These are phyloP conservation scores for Troides helena DNA, from an alignment of 2,888 invertebrate species.

Conservation along the genomic window DNA sequence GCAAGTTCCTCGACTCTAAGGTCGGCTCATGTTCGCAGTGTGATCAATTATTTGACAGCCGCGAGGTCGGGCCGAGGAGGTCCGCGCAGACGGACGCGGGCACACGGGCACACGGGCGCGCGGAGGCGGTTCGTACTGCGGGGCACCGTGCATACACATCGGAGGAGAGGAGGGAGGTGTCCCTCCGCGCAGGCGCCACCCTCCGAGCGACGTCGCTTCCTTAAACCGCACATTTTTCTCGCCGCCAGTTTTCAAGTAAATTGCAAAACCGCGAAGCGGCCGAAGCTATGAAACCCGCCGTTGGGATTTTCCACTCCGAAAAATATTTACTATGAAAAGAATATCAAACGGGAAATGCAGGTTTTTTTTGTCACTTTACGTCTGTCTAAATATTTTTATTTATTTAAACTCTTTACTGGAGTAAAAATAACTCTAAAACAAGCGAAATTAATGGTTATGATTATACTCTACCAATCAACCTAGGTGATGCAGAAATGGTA, in stretches of 20 bases:
- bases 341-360: constrained; percentile 5
- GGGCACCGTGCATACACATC: constrained; percentile 46
- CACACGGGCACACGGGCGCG: constrained; percentile 45
- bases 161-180: constrained; percentile 21
- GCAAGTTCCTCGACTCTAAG: constrained; percentile 38
- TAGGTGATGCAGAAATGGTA: no score
- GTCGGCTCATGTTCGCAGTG: constrained; percentile 46
- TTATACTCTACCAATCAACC: no score
- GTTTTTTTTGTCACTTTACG: background rate
- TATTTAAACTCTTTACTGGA: background rate
- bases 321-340: constrained; percentile 33
- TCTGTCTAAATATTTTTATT: background rate
- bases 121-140: constrained; percentile 51
- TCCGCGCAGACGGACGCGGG: constrained; percentile 43
- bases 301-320: constrained; percentile 61
- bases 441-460: constrained; percentile 12
- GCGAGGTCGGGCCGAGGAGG: constrained; percentile 40
- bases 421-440: background rate
- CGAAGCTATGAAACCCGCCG: constrained; percentile 59
- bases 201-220: constrained; percentile 41
- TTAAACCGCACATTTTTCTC: constrained; percentile 66
- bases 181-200: constrained; percentile 57
- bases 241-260: constrained; percentile 64
- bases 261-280: constrained; percentile 69
- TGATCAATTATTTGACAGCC: constrained; percentile 69